phyloP scores from a whole-genome alignment of 2,888 invertebrate species.

The Ariolimax columbianus region DNA sequence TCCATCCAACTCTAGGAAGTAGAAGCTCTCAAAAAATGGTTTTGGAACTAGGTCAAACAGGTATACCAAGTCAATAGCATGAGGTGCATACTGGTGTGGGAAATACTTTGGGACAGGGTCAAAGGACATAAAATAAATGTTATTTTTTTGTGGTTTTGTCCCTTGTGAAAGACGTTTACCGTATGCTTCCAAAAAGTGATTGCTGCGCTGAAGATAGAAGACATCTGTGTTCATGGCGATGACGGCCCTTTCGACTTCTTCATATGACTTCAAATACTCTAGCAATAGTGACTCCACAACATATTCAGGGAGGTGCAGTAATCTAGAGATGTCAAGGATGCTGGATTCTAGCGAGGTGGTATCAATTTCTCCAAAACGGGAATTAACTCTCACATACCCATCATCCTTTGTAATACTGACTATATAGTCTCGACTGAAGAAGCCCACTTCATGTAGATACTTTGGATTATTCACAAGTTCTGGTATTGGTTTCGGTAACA shows the following conservation, averaged over 20 bases:
- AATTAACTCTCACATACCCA: conserved; percentile 20
- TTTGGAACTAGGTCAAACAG: conserved; percentile 5
- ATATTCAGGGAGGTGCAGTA: conserved; percentile 19
- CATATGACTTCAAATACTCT: conserved; percentile 16
- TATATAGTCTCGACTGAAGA: conserved; percentile 23
- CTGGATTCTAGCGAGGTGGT: conserved; percentile 2
- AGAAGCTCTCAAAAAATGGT: background rate
- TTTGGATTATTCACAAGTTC: background rate
- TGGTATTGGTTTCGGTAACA: conserved; percentile 6
- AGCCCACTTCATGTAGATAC: background rate
- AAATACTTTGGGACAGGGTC: conserved; percentile 19
- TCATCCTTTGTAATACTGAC: conserved; percentile 32
- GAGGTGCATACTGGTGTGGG: conserved; percentile 4
- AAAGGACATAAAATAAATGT: conserved; percentile 8
- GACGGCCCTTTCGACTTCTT: conserved; percentile 4
- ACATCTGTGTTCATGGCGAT: conserved; percentile 6
- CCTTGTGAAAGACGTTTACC: background rate
- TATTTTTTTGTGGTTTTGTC: background rate
- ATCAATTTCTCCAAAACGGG: background rate
- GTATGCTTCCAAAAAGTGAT: background rate
- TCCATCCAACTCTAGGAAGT: background rate
- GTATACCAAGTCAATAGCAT: conserved; percentile 17
- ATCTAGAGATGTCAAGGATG: background rate
- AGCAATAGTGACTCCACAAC: background rate
- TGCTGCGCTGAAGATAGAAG: conserved; percentile 30